These are phyloP conservation scores for Meloidogyne chitwoodi DNA, from an alignment of 1,140 invertebrate species.

Conservation along the genomic window DNA sequence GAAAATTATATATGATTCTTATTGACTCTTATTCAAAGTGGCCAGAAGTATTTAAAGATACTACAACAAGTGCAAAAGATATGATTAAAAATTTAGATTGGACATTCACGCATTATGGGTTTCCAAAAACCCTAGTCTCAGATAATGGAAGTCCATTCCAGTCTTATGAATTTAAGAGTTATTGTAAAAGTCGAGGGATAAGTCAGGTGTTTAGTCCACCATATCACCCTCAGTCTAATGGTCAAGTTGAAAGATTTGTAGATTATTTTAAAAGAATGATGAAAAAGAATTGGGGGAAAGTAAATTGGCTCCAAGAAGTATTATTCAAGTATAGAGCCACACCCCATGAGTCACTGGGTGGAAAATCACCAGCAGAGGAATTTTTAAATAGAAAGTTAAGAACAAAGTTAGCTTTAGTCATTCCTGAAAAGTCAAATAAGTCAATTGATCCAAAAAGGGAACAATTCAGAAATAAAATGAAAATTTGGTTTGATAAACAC, in stretches of 20 bases:
- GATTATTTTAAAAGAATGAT: not conserved
- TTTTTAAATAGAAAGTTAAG: not conserved
- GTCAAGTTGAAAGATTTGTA: not conserved
- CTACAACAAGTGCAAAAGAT: not conserved
- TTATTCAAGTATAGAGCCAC: not conserved
- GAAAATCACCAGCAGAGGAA: not conserved
- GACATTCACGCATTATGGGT: not conserved
- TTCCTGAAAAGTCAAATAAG: not conserved
- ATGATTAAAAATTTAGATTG: not conserved
- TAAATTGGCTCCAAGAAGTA: not conserved
- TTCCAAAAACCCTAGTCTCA: too few species aligned
- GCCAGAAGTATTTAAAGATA: not conserved
- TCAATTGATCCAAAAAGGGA: too few species aligned
- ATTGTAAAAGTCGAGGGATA: too few species aligned
- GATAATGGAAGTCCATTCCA: too few species aligned
- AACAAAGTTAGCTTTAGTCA: not conserved
- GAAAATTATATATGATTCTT: not conserved
- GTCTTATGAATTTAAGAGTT: too few species aligned
- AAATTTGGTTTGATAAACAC: too few species aligned
- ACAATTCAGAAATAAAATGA: too few species aligned
- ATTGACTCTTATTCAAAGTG: constrained; percentile 1
- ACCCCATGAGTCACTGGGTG: not conserved
- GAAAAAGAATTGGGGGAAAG: not conserved
- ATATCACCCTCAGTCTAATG: too few species aligned
- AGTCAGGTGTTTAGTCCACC: too few species aligned